Base-by-base conservation (phyloP, 2,797 vertebrate species). In the Vespertilio murinus region DNA sequence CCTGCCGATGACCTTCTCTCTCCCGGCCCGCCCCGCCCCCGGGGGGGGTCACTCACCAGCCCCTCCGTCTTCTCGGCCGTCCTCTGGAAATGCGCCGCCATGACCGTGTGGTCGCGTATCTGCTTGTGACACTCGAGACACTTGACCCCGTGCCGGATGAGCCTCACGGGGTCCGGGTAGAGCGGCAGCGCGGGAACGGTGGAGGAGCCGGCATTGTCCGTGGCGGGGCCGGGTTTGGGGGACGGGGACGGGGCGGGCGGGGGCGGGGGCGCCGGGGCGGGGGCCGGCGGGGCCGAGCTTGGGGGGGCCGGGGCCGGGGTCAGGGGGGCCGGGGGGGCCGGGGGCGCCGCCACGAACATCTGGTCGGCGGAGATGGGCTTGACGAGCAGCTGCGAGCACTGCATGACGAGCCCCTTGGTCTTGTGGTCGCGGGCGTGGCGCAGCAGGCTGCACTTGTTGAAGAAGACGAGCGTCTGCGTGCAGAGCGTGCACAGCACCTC, bases 121-220 rank as follows among this genome's bases (percentile, higher is more conserved):
- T 99, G 99, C 96, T 99, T 99, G 98, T 99, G 99, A 97, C 99
- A 99, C 97, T 99, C 99, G 77, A 99, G 98, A 97, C 99, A 99
- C 96, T 98, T 98, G 56, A 99, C 98, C 95, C 98, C 98, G 38
- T 99, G 98, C 35, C 98, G 98, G 95, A 99, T 98, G 54, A 99
- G 97, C 82, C 98, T 98, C 97, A 98, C 95, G 0, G 98, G 98
- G 97, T 99, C 99, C 0, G 98, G 96, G 96, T 99, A 99, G 54
- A 99, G 98, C 52, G 99, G 99, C 98, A 99, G 97, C 38, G 99
- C 99, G 0, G 99, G 98, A 49, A 98, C 98, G 70, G 70, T 7
- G 77, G 78, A 10, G 75, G 78, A 10, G 88, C 95, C 98, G 0
- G 90, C 40, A 0, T 93, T 87, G 96, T 90, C 97, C 1, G 95